phyloP scores from a whole-genome alignment of 1,140 invertebrate species.

The Zaprionus tsacasi region DNA sequence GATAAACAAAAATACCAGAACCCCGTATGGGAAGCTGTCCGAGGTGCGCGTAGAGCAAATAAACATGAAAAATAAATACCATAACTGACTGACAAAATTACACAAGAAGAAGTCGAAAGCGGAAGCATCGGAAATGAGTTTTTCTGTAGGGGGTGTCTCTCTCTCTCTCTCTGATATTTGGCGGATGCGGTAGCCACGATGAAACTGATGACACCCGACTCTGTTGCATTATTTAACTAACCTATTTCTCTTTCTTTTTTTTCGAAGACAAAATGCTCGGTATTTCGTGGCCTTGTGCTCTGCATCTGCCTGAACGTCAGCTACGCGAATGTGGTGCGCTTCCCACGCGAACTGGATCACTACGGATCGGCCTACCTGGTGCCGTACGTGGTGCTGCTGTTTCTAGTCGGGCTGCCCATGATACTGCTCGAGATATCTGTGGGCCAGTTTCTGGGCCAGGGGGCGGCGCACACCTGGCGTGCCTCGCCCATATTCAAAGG shows the following conservation, averaged over 20 bases:
- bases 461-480: slow-evolving; percentile 83
- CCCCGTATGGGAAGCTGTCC: slow-evolving; percentile 6
- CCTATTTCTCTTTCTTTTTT: slow-evolving; percentile 3
- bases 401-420: slow-evolving; percentile 84
- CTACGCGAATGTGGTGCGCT: slow-evolving; percentile 83
- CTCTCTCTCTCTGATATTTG: not conserved
- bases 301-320: slow-evolving; percentile 83
- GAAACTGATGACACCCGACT: not conserved
- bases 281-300: slow-evolving; percentile 82
- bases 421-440: slow-evolving; percentile 82
- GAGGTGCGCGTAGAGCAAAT: slow-evolving; percentile 59
- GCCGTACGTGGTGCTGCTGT: slow-evolving; percentile 79
- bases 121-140: slow-evolving; percentile 71
- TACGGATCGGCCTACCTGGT: slow-evolving; percentile 80
- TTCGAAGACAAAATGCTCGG: slow-evolving; percentile 83
- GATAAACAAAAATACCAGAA: slow-evolving; percentile 45
- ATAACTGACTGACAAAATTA: slow-evolving; percentile 49
- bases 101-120: slow-evolving; percentile 76
- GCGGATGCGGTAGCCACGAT: slow-evolving; percentile 53
- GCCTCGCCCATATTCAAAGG: slow-evolving; percentile 84
- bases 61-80: slow-evolving; percentile 49
- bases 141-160: slow-evolving; percentile 47
- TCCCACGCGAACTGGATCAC: slow-evolving; percentile 82
- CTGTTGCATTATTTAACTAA: slow-evolving; percentile 18
- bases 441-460: slow-evolving; percentile 83